Conservation (phyloP, 2,113 vertebrate genomes). For the Otolemur garnettii region DNA sequence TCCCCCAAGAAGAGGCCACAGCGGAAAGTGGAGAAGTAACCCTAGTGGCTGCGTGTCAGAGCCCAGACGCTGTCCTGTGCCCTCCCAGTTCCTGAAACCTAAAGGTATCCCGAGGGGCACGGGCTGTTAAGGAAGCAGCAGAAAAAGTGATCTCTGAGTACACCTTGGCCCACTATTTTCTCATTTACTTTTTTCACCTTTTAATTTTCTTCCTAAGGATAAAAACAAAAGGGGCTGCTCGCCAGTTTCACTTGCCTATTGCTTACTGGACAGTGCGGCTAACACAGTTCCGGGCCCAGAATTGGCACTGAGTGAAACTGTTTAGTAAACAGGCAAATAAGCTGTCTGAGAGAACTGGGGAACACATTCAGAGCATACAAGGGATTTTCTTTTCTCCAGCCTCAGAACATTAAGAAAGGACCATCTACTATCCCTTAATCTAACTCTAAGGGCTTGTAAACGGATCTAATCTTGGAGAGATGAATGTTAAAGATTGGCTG, state of each 20-base stretch:
- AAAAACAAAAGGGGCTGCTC: neutral
- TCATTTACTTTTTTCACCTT: neutral
- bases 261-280: neutral
- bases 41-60: neutral
- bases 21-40: neutral
- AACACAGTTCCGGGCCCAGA: no score
- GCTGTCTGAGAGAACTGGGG: neutral
- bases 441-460: neutral
- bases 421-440: neutral
- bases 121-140: neutral
- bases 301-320: neutral
- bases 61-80: neutral
- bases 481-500: neutral
- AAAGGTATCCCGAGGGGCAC: neutral
- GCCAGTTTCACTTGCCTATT: neutral
- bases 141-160: neutral
- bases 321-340: neutral
- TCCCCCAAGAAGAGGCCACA: neutral
- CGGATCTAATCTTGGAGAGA: neutral
- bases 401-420: conserved; percentile 7
- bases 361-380: neutral
- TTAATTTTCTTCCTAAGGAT: neutral
- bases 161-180: neutral
- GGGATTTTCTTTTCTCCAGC: neutral
- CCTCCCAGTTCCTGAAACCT: no score